Evolutionary conservation across 1,140 invertebrate species (phyloP).

Genomic region (Zaprionus ghesquierei): DNA sequence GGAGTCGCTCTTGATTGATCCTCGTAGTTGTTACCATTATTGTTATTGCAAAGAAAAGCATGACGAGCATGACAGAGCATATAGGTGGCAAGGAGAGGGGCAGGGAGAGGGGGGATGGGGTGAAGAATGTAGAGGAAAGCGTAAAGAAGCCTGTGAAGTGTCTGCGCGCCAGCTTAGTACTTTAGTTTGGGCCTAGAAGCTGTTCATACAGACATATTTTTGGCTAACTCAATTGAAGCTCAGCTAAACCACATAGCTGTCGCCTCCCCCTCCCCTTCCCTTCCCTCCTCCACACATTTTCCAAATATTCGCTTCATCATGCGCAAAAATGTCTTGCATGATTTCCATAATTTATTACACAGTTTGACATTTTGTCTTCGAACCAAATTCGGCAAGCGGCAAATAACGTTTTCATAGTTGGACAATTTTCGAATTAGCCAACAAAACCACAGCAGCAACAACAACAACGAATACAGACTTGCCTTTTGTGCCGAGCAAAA

Average conservation of each 20-base stretch:
- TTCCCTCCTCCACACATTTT: not conserved
- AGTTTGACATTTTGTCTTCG: conserved; percentile 70
- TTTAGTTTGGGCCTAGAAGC: no score
- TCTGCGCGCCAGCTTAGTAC: no score
- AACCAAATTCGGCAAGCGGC: conserved; percentile 59
- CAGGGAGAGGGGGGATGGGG: not conserved
- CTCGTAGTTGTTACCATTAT: conserved; percentile 25
- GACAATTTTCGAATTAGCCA: conserved; percentile 63
- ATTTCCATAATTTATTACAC: conserved; percentile 39
- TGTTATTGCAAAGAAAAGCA: conserved; percentile 42
- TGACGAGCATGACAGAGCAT: conserved; percentile 64
- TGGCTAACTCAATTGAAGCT: no score
- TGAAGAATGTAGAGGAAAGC: not conserved
- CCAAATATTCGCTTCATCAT: not conserved
- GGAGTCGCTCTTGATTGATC: conserved; percentile 37
- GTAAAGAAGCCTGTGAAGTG: not conserved
- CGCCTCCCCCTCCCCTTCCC: not conserved
- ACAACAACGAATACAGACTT: conserved; percentile 34
- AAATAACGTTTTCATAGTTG: conserved; percentile 54
- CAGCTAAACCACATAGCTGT: not conserved
- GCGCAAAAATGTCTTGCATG: conserved; percentile 10
- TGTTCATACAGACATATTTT: no score
- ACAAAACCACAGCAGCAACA: conserved; percentile 44
- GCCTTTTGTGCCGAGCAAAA: conserved; percentile 32
- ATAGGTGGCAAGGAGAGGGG: not conserved